Evolutionary conservation across 2,113 vertebrate species (phyloP).

Genomic region (Serinus canaria): DNA sequence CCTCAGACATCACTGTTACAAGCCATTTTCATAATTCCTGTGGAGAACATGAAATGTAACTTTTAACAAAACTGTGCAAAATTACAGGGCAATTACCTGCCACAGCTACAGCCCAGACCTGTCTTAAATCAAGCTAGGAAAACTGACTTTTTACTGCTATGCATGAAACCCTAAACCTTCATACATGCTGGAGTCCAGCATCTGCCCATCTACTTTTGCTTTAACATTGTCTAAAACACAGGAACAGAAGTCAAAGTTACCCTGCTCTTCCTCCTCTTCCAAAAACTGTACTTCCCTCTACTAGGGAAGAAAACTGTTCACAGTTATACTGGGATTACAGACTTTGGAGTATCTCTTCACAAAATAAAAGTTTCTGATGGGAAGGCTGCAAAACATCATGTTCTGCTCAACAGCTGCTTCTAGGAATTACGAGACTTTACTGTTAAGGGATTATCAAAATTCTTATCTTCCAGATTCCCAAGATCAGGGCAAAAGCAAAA

Average conservation of each 20-base stretch:
- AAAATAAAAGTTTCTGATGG: not conserved
- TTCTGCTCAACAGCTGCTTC: not conserved
- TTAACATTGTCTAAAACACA: not conserved
- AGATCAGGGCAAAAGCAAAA: not conserved
- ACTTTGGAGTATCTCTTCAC: not conserved
- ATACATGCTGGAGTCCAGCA: not conserved
- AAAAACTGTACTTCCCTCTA: not conserved
- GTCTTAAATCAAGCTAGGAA: not conserved
- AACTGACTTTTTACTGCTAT: not conserved
- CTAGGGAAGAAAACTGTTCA: not conserved
- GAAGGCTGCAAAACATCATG: not conserved
- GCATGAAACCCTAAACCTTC: not conserved
- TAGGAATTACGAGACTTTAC: not conserved
- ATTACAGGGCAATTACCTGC: not conserved
- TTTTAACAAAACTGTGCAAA: not conserved
- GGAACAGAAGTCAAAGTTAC: not conserved
- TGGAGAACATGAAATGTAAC: not conserved
- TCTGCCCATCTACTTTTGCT: not conserved
- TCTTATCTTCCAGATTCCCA: not conserved
- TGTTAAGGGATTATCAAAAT: not conserved
- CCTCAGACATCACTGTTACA: not conserved
- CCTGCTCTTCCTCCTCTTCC: not conserved
- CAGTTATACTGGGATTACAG: not conserved
- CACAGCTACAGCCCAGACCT: not conserved
- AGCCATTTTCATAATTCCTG: not conserved